These are phyloP conservation scores for Oconnorella tubifera DNA, from an alignment of 2,888 invertebrate species.

Conservation along the genomic window DNA sequence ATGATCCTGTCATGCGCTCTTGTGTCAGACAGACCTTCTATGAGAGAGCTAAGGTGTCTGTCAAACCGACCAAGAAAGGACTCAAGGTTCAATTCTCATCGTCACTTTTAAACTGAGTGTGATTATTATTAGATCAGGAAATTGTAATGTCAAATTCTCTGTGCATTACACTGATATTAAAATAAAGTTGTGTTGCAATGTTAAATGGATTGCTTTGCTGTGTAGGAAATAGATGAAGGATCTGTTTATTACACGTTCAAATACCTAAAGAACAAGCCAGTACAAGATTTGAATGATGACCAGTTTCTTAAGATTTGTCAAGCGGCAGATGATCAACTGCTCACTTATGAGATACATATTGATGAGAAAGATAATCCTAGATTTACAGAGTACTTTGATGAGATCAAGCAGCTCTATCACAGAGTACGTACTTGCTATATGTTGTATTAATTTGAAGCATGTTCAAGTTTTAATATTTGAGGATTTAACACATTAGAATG, in stretches of 20 bases:
- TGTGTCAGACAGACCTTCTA: constrained; percentile 76
- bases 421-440: constrained; percentile 65
- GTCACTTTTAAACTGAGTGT: no score
- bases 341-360: constrained; percentile 48
- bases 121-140: no score
- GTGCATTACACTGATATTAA: no score
- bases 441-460: no score
- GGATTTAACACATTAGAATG: no score
- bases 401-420: constrained; percentile 80
- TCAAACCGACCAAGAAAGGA: constrained; percentile 83
- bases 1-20: constrained; percentile 85
- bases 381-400: constrained; percentile 69
- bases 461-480: no score
- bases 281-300: constrained; percentile 80
- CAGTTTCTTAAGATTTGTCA: constrained; percentile 71
- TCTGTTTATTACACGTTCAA: constrained; percentile 75
- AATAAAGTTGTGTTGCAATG: no score
- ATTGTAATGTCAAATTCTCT: no score
- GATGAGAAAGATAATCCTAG: constrained; percentile 42
- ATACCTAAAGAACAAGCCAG: constrained; percentile 87
- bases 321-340: constrained; percentile 49
- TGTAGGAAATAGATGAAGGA: constrained; percentile 76
- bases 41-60: constrained; percentile 78
- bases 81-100: constrained; percentile 68
- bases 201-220: neutral